Percentiles rank a stretch among this genome's conserved stretches.
These are phyloP conservation scores for Palloptera scutellata DNA, from an alignment of 2,888 invertebrate genomes.

Conservation along the genomic window DNA sequence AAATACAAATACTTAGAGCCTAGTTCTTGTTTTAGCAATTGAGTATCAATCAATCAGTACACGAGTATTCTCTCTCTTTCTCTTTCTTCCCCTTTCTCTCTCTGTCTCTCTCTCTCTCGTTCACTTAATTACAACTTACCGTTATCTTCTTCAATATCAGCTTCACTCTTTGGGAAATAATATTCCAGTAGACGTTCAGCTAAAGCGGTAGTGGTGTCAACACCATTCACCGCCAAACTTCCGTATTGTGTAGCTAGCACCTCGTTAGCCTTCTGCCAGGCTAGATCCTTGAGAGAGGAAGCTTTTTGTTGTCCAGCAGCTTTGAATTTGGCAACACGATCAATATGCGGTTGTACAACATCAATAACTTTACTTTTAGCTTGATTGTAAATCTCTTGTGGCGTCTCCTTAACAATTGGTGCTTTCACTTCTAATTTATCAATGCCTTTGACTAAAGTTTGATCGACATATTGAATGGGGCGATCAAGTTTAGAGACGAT, in stretches of 20 bases:
- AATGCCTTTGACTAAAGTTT: conserved; percentile 72
- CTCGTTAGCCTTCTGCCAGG: conserved; percentile 77
- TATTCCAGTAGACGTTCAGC: conserved; percentile 79
- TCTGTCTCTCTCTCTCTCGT: not conserved
- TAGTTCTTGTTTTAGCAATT: not conserved
- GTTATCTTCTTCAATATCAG: conserved; percentile 67
- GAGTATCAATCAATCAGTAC: no score
- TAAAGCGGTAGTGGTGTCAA: conserved; percentile 73
- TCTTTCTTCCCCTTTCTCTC: not conserved
- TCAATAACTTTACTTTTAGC: conserved; percentile 69
- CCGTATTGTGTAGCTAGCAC: conserved; percentile 76
- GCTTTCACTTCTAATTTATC: conserved; percentile 73
- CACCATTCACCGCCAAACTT: conserved; percentile 71
- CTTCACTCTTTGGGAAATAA: conserved; percentile 72
- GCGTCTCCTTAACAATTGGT: conserved; percentile 73
- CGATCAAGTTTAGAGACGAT: conserved; percentile 68
- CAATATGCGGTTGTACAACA: conserved; percentile 68
- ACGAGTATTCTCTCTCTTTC: not conserved
- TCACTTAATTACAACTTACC: conserved; percentile 57
- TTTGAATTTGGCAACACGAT: conserved; percentile 59
- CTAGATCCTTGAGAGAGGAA: conserved; percentile 71
- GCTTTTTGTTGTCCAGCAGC: conserved; percentile 68
- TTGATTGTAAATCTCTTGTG: conserved; percentile 68
- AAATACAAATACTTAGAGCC: not conserved
- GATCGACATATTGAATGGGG: conserved; percentile 71